Conservation (phyloP, 2,113 vertebrate genomes). For the Pseudorhombus dupliciocellatus region DNA sequence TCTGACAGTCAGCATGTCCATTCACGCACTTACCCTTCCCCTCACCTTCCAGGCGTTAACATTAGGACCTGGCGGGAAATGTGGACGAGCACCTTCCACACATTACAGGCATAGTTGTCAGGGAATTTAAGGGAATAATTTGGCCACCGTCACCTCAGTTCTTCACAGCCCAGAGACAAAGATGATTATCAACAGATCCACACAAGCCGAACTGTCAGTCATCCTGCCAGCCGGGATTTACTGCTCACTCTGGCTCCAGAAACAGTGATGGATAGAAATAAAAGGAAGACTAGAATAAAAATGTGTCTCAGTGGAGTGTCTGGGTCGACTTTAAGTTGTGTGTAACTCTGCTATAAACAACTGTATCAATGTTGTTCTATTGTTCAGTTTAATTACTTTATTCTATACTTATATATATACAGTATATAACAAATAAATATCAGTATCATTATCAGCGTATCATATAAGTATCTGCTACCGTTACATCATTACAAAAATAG, state of each 20-base stretch:
- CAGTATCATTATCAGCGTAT: no score
- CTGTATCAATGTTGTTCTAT: background rate
- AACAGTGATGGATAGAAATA: slow-evolving; percentile 19
- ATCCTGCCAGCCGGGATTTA: slow-evolving; percentile 54
- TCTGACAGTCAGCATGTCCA: slow-evolving; percentile 35
- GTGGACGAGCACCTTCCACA: background rate
- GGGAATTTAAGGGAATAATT: slow-evolving; percentile 19
- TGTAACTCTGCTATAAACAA: background rate
- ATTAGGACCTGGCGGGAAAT: slow-evolving; percentile 4
- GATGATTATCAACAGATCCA: slow-evolving; percentile 61
- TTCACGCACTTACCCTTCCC: slow-evolving; percentile 27
- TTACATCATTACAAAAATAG: no score
- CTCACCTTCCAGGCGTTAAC: slow-evolving; percentile 37
- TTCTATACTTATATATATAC: no score
- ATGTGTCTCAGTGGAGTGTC: slow-evolving; percentile 1
- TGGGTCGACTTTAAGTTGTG: background rate
- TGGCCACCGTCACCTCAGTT: slow-evolving; percentile 20
- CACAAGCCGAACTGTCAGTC: slow-evolving; percentile 43
- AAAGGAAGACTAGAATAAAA: slow-evolving; percentile 28
- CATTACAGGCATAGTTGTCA: background rate
- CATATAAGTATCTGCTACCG: no score
- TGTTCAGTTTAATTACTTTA: background rate
- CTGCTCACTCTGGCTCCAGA: slow-evolving; percentile 36
- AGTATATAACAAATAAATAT: no score
- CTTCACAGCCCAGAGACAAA: slow-evolving; percentile 49